Evolutionary conservation across 1,140 invertebrate species (phyloP), one percentile per base, ranked within the genome.

Genomic region (Drosophila eugracilis): DNA sequence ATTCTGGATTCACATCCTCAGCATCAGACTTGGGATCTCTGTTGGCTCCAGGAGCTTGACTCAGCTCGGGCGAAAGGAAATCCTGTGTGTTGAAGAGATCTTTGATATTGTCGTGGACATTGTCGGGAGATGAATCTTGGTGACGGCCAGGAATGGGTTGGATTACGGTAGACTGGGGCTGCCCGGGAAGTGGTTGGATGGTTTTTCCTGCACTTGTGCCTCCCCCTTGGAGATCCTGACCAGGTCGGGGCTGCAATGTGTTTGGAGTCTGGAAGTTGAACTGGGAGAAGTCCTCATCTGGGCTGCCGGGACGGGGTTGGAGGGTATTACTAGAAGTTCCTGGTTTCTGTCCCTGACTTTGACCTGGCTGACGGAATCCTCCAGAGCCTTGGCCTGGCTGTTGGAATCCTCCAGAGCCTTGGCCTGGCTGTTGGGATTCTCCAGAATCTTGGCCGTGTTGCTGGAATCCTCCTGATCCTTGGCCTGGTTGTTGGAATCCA

Each of bases 61-160:
- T 36, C 5, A 71, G 32, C 4, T 14, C 26, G 1, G 75, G 41
- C 2, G 70, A 47, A n/a, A 75, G 3, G 15, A 54, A 83, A 1
- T 66, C 58, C 0, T 72, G 36, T 5, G 76, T 86, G 4, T 69
- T 80, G 15, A 85, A 85, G 10, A 85, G 72, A 3, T 71, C 34
- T 0, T 22, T 26, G n/a, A 86, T 44, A 0, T 69, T 60, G 19
- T 39, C 26, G 6, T 4, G 19, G 3, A 58, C 42, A 5, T 15
- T 24, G 14, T 15, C 15, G 4, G 26, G 1, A 2, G n/a, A 5
- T 12, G 36, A 7, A 14, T 4, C 30, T 17, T 32, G 41, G n/a
- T n/a, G n/a, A n/a, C n/a, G n/a, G 22, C 24, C 41, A 6, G 39
- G 34, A 55, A 22, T 45, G 28, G 45, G 34, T 5, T 36, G 34